Evolutionary conservation across 2,113 vertebrate species (phyloP).

Genomic region (Ceyx cyanopectus): DNA sequence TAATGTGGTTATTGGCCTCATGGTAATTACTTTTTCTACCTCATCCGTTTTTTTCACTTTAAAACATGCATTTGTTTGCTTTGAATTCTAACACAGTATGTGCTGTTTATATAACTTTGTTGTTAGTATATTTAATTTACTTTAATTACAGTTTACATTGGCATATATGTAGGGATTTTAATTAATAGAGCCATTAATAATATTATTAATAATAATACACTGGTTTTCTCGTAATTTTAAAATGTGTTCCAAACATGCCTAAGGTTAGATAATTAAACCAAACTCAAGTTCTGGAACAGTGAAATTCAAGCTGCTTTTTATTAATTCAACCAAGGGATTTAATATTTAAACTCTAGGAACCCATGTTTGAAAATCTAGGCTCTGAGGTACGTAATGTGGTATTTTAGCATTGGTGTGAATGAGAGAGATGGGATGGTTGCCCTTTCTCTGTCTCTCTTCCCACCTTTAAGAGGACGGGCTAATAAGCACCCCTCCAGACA

Average conservation of each 20-base stretch:
- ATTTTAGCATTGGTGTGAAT: neutral
- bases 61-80: neutral
- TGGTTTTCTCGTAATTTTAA: neutral
- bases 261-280: slow-evolving; percentile 8
- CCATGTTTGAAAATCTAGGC: neutral
- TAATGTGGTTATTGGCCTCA: neutral
- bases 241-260: neutral
- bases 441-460: neutral
- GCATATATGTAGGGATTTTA: neutral
- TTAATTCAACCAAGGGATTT: neutral
- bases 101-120: neutral
- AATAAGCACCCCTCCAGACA: neutral
- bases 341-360: neutral
- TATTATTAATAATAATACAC: neutral
- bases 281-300: neutral
- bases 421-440: neutral
- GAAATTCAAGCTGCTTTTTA: neutral
- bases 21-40: neutral
- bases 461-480: neutral
- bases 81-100: neutral
- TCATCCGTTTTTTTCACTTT: neutral
- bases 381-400: rapidly evolving
- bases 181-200: neutral
- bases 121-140: neutral
- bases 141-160: neutral